phyloP scores from a whole-genome alignment of 2,888 invertebrate species.

The Cephus pulcher region DNA sequence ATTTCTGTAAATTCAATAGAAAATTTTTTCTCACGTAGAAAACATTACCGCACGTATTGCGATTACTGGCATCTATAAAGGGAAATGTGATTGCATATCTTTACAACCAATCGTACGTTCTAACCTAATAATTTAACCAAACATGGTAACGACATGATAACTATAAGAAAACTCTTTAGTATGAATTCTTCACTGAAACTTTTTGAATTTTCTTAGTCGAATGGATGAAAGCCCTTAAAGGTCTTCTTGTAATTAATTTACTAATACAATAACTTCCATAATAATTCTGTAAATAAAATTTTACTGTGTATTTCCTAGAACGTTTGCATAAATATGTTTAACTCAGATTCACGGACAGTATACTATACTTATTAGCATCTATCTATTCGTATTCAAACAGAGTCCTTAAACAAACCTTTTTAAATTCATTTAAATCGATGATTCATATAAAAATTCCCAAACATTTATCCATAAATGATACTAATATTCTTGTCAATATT shows the following conservation, averaged over 20 bases:
- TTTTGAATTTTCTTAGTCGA: not conserved
- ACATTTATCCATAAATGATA: not conserved
- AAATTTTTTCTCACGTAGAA: not conserved
- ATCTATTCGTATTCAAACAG: not conserved
- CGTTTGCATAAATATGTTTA: not conserved
- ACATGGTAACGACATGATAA: not conserved
- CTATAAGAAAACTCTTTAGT: not conserved
- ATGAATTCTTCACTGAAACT: not conserved
- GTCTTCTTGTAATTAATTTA: too few relatives aligned
- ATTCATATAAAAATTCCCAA: not conserved
- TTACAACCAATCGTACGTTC: not conserved
- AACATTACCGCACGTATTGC: not conserved
- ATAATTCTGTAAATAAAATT: not conserved
- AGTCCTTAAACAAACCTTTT: not conserved
- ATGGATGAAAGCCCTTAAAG: too few relatives aligned
- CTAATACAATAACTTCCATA: not conserved
- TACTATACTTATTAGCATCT: not conserved
- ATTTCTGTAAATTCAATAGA: too few relatives aligned
- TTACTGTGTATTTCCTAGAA: not conserved
- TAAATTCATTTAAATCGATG: not conserved
- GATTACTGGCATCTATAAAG: not conserved
- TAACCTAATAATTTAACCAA: not conserved
- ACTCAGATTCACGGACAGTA: not conserved
- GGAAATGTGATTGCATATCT: not conserved
- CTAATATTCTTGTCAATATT: not conserved